Evolutionary conservation across 1,140 invertebrate genomes (phyloP), one percentile per base, ranked within the genome.

Genomic region (Lepidurus apus): DNA sequence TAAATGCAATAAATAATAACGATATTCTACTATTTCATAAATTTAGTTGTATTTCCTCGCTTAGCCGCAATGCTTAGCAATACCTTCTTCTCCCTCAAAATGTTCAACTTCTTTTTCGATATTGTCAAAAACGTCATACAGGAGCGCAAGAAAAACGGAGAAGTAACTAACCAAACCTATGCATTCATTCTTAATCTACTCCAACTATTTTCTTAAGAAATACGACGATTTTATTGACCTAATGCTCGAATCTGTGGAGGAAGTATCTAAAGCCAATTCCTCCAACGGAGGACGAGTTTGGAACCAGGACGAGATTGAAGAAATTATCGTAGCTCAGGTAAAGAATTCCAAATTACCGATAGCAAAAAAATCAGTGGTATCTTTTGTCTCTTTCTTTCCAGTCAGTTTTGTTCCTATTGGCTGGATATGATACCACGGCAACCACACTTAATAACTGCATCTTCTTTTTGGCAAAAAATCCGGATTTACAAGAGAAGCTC

Each of bases 381-480:
- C n/a, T 45, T 24, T 74, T n/a, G 45, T 1, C n/a, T 75, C 5
- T 45, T 34, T 11, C n/a, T 74, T 21, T 21, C 2, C 91, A 92
- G 83, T 90, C 88, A 0, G 89, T 90, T 11, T 87, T 90, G 0
- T 93, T 93, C 82, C 91, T 93, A 77, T 84, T 89, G 1, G 92
- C 92, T 73, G 91, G 92, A 9, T 92, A 91, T 78, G 93, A 95
- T 83, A 94, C 93, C 0, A 92, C 92, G 0, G 91, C 91, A 0
- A 90, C 89, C 7, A 87, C 90, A 1, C 88, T 95, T 78, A 85
- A 89, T 0, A 91, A 91, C 81, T 85, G 88, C 11, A 82, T 92
- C 0, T 89, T 91, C 81, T 89, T 91, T 81, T 82, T 95, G 74
- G 89, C 92, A 1, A 84, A 89, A 42, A 87, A 93, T 82, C 88